Base-by-base conservation (phyloP, 1,140 invertebrate species). In the Drosophila kikkawai region DNA sequence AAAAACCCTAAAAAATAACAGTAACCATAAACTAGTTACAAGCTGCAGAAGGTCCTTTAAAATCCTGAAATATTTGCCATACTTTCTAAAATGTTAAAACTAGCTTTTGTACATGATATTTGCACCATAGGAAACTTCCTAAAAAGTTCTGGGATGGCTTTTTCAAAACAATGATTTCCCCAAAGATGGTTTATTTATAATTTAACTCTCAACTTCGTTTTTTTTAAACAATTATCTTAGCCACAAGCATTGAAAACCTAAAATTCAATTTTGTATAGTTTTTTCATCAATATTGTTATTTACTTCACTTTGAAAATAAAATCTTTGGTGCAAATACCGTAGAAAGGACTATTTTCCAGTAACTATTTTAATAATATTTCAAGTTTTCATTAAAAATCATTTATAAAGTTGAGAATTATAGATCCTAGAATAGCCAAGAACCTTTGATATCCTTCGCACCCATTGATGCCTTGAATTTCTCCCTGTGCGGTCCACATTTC, bases 401-500 rank as follows among this genome's bases (percentile, higher is more conserved):
- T 22, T 22, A 19, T 15, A 29, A 7, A 15, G 5, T 9, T 37
- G 9, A 3, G 12, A 39, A 37, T n/a, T 12, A 7, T 3, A n/a
- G 0, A 4, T 7, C 6, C 15, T 32, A n/a, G 17, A 47, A n/a
- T 32, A 5, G 9, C 4, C 7, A 13, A 22, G 11, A 5, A 6
- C 7, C 7, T 4, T 22, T n/a, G 13, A 37, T 55, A 22, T 9
- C 4, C 36, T 37, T 55, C 3, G 11, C 19, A 37, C 5, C 51
- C 4, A 1, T 34, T 15, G 4, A 2, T 22, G 13, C 19, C 19
- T 6, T 7, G 1, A 55, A 22, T 66, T 68, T 70, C 63, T 70
- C 39, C 7, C 47, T 37, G 63, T 70, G 67, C 44, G 48, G 48
- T 4, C 9, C 39, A 29, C 63, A 42, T 65, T 69, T 69, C 59